phyloP scores from a whole-genome alignment of 1,140 invertebrate genomes.

The Drosophila orosa region DNA sequence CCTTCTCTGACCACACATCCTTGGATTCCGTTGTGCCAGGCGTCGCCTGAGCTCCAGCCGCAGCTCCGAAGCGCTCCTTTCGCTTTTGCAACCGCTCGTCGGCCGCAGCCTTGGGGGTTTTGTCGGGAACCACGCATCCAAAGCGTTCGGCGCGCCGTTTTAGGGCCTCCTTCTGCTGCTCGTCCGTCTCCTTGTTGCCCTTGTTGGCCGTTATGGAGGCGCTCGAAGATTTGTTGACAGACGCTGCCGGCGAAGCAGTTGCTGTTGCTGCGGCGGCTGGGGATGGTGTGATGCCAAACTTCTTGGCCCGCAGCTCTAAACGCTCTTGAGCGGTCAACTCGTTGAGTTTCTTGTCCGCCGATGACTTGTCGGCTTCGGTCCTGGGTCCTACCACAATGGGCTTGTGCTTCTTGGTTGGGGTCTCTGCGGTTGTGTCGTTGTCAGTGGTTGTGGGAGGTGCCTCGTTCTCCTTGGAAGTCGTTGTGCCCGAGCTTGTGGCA shows the following conservation, averaged over 20 bases:
- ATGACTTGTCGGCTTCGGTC: conserved; percentile 10
- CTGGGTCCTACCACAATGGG: conserved; percentile 49
- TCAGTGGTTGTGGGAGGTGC: conserved; percentile 17
- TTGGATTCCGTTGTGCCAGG: conserved; percentile 48
- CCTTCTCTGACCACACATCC: conserved; percentile 76
- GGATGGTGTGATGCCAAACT: conserved; percentile 87
- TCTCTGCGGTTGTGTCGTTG: conserved; percentile 20
- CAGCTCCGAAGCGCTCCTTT: conserved; percentile 88
- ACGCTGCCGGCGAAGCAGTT: conserved; percentile 5
- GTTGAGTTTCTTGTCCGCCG: conserved; percentile 85
- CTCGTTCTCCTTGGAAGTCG: conserved; percentile 61
- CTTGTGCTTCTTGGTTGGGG: conserved; percentile 42
- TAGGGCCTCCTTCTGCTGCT: conserved; percentile 87
- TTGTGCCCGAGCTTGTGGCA: conserved; percentile 27
- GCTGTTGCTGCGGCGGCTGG: conserved; percentile 3
- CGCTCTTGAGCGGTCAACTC: conserved; percentile 88
- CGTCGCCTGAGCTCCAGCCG: conserved; percentile 40
- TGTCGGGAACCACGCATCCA: conserved; percentile 89
- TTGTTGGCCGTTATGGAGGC: conserved; percentile 58
- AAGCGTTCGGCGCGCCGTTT: conserved; percentile 91
- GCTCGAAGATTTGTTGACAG: conserved; percentile 86
- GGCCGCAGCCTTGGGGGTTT: conserved; percentile 88
- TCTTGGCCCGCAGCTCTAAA: conserved; percentile 91
- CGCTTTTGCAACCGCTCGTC: conserved; percentile 89
- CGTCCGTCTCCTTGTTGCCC: conserved; percentile 72